Percentiles rank a stretch among this genome's conserved stretches.
These are phyloP conservation scores for Cheilosia urbana DNA, from an alignment of 2,888 invertebrate species.

Conservation along the genomic window DNA sequence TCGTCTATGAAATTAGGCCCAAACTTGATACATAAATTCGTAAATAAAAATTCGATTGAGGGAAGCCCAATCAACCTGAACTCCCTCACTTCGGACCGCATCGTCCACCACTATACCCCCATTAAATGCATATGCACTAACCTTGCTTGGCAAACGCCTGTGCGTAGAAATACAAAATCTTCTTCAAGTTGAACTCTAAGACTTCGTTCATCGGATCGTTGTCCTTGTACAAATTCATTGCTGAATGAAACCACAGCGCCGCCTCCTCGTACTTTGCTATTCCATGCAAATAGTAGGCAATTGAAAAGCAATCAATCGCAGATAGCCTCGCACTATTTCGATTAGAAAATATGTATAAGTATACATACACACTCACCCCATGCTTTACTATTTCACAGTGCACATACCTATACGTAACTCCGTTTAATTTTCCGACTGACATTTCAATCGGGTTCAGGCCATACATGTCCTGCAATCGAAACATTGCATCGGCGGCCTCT, in stretches of 20 bases:
- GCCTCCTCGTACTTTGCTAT: slow-evolving; percentile 74
- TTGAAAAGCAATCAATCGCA: slow-evolving; percentile 78
- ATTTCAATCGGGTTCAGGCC: slow-evolving; percentile 84
- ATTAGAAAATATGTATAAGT: background rate
- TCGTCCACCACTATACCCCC: no score
- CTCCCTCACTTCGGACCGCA: no score
- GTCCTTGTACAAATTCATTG: slow-evolving; percentile 70
- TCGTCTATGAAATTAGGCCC: no score
- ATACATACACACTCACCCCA: background rate
- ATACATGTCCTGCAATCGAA: slow-evolving; percentile 86
- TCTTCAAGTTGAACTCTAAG: slow-evolving; percentile 52
- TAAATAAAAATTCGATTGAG: no score
- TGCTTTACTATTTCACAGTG: background rate
- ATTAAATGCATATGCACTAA: slow-evolving; percentile 67
- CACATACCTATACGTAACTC: slow-evolving; percentile 73
- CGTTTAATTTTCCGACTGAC: slow-evolving; percentile 84
- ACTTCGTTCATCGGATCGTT: slow-evolving; percentile 52
- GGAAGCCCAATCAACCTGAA: no score
- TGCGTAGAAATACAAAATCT: slow-evolving; percentile 78
- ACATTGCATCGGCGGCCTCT: slow-evolving; percentile 95
- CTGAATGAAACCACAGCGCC: slow-evolving; percentile 78
- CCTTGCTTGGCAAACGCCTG: slow-evolving; percentile 78
- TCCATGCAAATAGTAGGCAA: slow-evolving; percentile 78
- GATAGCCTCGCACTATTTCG: slow-evolving; percentile 77
- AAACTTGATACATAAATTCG: no score